Evolutionary conservation across 2,888 invertebrate genomes (phyloP).

Genomic region (Gnatocerus cornutus): DNA sequence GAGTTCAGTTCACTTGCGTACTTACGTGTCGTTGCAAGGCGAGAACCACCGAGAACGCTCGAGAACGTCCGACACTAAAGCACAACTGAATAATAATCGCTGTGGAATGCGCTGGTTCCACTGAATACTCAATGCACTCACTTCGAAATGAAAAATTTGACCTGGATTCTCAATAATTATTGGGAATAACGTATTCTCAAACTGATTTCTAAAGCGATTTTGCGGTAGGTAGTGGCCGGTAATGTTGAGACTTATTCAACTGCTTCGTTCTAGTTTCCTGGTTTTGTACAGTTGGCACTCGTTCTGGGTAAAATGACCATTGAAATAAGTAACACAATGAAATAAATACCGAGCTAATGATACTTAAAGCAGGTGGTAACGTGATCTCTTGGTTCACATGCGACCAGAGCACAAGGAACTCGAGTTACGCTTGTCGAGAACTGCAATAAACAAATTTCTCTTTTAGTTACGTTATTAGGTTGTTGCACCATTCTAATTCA

Average conservation of each 20-base stretch:
- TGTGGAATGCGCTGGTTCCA: conserved; percentile 48
- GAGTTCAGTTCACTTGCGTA: conserved; percentile 49
- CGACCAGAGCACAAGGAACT: conserved; percentile 31
- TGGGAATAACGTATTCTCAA: conserved; percentile 33
- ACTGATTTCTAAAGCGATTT: conserved; percentile 23
- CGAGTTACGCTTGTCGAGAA: conserved; percentile 24
- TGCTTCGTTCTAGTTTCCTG: conserved; percentile 34
- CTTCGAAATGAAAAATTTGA: conserved; percentile 42
- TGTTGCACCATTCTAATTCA: neutral
- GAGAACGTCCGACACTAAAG: conserved; percentile 33
- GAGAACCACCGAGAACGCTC: conserved; percentile 22
- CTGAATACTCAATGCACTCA: conserved; percentile 37
- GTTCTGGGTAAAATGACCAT: conserved; percentile 19
- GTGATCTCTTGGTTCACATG: conserved; percentile 21
- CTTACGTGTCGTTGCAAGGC: conserved; percentile 32
- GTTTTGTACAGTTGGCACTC: conserved; percentile 16
- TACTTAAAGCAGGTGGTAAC: conserved; percentile 32
- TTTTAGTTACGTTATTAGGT: conserved; percentile 33
- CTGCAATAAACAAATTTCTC: conserved; percentile 38
- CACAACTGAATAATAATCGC: conserved; percentile 49
- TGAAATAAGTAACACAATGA: conserved; percentile 21
- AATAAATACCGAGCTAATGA: conserved; percentile 27
- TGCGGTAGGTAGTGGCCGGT: conserved; percentile 17
- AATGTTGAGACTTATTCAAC: conserved; percentile 6
- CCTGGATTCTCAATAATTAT: conserved; percentile 43